These are phyloP conservation scores for Gambelia wislizenii DNA, from an alignment of 2,797 vertebrate genomes.

Conservation along the genomic window DNA sequence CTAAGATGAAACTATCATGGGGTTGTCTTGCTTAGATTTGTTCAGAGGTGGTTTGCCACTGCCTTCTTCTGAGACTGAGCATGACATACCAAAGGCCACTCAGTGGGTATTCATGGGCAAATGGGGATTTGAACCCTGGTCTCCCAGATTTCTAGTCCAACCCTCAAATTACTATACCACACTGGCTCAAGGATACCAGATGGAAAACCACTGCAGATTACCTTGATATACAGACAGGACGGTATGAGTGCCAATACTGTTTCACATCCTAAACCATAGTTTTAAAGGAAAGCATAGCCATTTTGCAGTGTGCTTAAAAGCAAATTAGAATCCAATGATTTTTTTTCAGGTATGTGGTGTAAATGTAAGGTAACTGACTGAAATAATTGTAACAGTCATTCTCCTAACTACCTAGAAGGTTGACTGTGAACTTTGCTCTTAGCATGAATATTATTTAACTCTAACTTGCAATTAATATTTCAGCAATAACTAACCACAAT, in stretches of 20 bases:
- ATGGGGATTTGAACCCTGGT: too few species aligned
- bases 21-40: too few species aligned
- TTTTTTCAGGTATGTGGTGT: neutral
- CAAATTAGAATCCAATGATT: too few species aligned
- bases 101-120: too few species aligned
- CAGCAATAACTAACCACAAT: neutral
- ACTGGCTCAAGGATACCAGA: too few species aligned
- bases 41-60: too few species aligned
- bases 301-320: neutral
- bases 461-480: neutral
- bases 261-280: neutral
- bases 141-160: too few species aligned
- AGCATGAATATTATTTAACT: neutral
- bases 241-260: neutral
- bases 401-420: neutral
- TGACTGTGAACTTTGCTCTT: neutral
- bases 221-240: neutral
- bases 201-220: too few species aligned
- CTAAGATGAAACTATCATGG: too few species aligned
- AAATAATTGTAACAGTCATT: neutral
- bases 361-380: neutral
- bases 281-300: neutral
- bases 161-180: too few species aligned
- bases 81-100: too few species aligned
- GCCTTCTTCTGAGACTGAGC: too few species aligned